phyloP scores from a whole-genome alignment of 2,797 vertebrate species.

The Crax fasciolata region DNA sequence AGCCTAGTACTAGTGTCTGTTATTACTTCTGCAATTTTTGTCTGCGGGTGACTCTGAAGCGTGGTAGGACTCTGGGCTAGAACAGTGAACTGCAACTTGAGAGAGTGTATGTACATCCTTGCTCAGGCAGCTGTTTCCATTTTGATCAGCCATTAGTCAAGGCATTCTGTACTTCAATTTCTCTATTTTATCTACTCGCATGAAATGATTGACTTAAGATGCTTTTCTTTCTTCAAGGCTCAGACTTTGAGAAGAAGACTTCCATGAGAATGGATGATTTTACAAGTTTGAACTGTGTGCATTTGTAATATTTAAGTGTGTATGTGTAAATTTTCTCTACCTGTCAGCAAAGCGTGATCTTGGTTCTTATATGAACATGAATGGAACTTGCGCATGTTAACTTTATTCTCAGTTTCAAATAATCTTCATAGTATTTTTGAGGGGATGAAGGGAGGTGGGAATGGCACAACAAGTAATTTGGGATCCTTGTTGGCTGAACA shows the following conservation, averaged over 20 bases:
- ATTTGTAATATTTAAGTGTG: background rate
- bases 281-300: background rate
- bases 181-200: fast-evolving
- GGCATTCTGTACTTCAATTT: background rate
- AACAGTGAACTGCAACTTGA: fast-evolving
- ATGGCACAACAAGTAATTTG: background rate
- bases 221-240: no score
- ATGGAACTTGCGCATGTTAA: background rate
- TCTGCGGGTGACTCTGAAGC: background rate
- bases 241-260: background rate
- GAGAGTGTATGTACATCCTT: fast-evolving
- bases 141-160: background rate
- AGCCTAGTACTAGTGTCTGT: background rate
- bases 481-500: background rate
- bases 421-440: background rate
- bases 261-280: background rate
- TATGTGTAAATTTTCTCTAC: background rate
- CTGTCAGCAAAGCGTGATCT: background rate
- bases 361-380: background rate
- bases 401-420: background rate
- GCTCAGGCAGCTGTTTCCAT: background rate
- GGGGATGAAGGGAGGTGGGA: background rate
- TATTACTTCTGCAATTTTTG: background rate
- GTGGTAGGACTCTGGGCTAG: background rate
- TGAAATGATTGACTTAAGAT: no score